Percentiles rank a stretch among this genome's conserved stretches.
Evolutionary conservation across 1,140 invertebrate genomes (phyloP).

Genomic region (Rhopalosiphum maidis): DNA sequence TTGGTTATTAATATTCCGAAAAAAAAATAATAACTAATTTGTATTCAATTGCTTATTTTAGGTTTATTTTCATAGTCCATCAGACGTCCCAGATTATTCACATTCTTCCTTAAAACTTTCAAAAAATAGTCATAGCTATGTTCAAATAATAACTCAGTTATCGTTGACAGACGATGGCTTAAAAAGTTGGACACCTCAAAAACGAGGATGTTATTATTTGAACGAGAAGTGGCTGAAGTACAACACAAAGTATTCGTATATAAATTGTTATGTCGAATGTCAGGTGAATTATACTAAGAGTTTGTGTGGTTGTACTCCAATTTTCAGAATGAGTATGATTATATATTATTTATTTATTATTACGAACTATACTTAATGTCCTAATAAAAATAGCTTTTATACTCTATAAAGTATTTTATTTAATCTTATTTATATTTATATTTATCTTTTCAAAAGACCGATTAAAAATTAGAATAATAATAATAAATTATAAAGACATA

Average conservation of each 20-base stretch:
- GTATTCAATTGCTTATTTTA: neutral
- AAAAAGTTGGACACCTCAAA: conserved; percentile 34
- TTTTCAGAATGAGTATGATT: conserved; percentile 1
- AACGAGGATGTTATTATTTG: conserved; percentile 42
- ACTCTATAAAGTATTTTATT: neutral
- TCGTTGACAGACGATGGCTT: conserved; percentile 3
- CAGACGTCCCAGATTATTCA: conserved; percentile 36
- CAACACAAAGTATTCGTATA: conserved; percentile 27
- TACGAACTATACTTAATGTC: neutral
- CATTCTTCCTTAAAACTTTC: conserved; percentile 34
- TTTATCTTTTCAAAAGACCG: neutral
- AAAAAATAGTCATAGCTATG: neutral
- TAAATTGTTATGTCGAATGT: conserved; percentile 44
- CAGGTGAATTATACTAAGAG: conserved; percentile 15
- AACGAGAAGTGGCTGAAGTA: conserved; percentile 19
- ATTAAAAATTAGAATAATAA: no score
- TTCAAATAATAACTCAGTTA: neutral
- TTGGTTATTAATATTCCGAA: neutral
- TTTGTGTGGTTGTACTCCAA: conserved; percentile 32
- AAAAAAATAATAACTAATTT: neutral
- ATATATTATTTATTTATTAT: neutral
- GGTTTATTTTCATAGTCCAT: conserved; percentile 43
- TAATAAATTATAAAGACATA: no score
- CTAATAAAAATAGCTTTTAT: neutral
- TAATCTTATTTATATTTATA: neutral